These are phyloP conservation scores for Leptodactylus fallax DNA, from an alignment of 2,797 vertebrate species.

Conservation along the genomic window DNA sequence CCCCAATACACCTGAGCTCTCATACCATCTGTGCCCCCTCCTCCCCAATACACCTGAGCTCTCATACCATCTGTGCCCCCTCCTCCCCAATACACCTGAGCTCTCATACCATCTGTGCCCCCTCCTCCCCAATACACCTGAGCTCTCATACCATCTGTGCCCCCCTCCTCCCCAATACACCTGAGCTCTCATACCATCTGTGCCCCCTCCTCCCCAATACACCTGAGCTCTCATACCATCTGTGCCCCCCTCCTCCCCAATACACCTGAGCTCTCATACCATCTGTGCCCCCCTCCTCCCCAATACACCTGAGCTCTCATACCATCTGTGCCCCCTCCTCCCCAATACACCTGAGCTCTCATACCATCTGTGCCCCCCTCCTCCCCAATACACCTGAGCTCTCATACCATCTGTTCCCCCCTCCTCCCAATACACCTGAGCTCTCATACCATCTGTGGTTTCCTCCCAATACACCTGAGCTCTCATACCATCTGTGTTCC, in stretches of 20 bases:
- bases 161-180: background rate
- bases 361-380: background rate
- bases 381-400: background rate
- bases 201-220: too few species aligned
- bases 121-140: background rate
- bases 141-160: background rate
- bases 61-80: too few species aligned
- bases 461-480: background rate
- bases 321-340: too few species aligned
- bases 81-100: background rate
- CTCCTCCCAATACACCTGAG: background rate
- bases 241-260: too few species aligned
- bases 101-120: background rate
- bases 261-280: background rate
- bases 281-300: too few species aligned
- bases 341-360: background rate
- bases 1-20: background rate
- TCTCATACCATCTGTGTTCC: too few species aligned
- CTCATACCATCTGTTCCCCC: background rate
- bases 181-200: background rate
- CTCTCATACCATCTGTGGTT: background rate
- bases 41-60: too few species aligned
- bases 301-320: background rate
- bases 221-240: too few species aligned
- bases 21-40: too few species aligned